A percentile compares a stretch with the other conserved stretches of the same genome.
These are phyloP conservation scores for Gavia stellata DNA, from an alignment of 2,113 vertebrate species.

Conservation along the genomic window DNA sequence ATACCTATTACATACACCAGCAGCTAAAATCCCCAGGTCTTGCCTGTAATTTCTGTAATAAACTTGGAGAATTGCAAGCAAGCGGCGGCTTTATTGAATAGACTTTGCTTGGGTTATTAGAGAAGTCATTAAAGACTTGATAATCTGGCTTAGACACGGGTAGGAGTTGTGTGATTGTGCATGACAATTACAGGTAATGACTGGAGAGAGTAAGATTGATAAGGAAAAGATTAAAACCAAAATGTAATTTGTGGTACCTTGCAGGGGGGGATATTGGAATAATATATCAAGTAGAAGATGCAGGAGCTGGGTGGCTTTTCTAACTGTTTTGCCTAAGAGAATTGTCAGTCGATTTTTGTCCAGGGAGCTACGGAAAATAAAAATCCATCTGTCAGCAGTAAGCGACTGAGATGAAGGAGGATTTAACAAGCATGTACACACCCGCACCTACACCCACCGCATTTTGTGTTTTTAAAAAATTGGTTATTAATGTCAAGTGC, in stretches of 20 bases:
- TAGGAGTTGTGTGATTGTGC: background rate
- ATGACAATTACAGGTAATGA: background rate
- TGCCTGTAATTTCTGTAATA: background rate
- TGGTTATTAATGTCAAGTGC: background rate
- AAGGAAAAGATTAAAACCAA: background rate
- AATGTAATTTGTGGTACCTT: background rate
- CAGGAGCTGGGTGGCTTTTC: background rate
- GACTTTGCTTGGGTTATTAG: background rate
- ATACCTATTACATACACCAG: background rate
- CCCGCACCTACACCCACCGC: background rate
- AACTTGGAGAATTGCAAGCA: background rate
- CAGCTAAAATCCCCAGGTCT: background rate
- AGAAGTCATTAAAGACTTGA: background rate
- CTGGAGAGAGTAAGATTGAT: background rate
- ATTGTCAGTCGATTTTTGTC: background rate
- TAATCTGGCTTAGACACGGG: background rate
- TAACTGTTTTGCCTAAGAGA: background rate
- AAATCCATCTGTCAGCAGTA: background rate
- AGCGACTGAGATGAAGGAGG: background rate
- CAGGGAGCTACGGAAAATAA: background rate
- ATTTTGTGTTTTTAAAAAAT: accelerated
- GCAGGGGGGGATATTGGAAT: background rate
- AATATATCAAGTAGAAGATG: background rate
- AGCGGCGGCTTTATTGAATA: background rate
- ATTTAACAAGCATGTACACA: background rate